Evolutionary conservation across 2,888 invertebrate genomes (phyloP), one percentile per base, ranked within the genome.

Genomic region (Nowickia ferox): DNA sequence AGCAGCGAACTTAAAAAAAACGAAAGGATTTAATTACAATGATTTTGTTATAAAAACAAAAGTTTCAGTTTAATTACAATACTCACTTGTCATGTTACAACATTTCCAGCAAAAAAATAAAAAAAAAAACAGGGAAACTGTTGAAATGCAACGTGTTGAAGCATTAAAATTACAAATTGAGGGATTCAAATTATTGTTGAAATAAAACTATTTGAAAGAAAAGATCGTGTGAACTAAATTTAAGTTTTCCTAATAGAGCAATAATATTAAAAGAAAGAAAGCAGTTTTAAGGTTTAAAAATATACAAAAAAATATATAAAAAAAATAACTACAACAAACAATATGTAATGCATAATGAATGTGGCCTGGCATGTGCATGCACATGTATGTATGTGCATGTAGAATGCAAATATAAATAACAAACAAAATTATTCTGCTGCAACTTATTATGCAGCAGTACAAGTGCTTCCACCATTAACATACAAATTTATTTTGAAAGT

Each of bases 51-150:
- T 61, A 17, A 61, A 78, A 78, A 78, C 68, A 72, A 84, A 68
- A 75, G 75, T 69, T 79, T 75, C 69, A 51, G 30, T 75, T 84
- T 79, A 84, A 79, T 84, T 84, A 79, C 79, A 79, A 75, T 61
- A 79, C 75, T 79, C 65, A 69, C 71, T 80, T 74, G 80, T 78
- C 77, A 78, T 63, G 63, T 79, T 42, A 44, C 55, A 79, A 69
- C 30, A 63, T 46, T 66, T 66, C 48, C 2, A 42, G 17, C 9
- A n/a, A 38, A 61, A 61, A 46, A 11, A n/a, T n/a, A 51, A 65
- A 1, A 22, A 19, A 40, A 48, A 59, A 5, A 38, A 46, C 8
- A 66, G 59, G 11, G 17, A 68, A 69, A 68, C 42, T 59, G 17
- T 2, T 69, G 57, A 68, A 77, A 57, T 68, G 57, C 61, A 61